Conservation (phyloP, 2,888 invertebrate genomes). For the Acanthococcus lagerstroemiae region DNA sequence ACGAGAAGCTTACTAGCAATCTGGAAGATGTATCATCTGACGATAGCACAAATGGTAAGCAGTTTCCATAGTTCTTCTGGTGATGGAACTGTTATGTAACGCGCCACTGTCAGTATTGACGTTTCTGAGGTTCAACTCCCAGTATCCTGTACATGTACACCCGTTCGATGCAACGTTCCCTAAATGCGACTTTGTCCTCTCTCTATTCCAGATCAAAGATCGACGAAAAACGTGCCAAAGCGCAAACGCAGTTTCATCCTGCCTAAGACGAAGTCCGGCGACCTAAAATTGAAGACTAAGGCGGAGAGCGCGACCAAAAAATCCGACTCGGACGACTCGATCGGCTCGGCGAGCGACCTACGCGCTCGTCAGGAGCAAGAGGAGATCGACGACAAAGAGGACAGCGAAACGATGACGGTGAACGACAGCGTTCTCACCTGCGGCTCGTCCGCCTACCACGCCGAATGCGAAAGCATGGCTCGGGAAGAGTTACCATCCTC, state of each 20-base stretch:
- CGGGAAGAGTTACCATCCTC: conserved; percentile 37
- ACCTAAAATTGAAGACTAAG: not conserved
- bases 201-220: conserved; percentile 1
- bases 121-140: too few relatives aligned
- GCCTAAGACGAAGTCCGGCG: not conserved
- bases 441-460: conserved; percentile 59
- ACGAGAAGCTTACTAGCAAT: conserved; percentile 60
- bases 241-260: conserved; percentile 1
- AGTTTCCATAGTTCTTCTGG: too few relatives aligned
- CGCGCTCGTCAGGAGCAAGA: conserved; percentile 48
- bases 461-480: conserved; percentile 57
- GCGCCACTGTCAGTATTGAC: too few relatives aligned
- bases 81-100: too few relatives aligned
- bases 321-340: conserved; percentile 51
- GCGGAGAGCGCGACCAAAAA: conserved; percentile 2
- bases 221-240: not conserved
- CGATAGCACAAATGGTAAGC: conserved; percentile 42
- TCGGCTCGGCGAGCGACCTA: conserved; percentile 62
- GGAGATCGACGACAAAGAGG: conserved; percentile 42
- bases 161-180: too few relatives aligned
- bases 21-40: conserved; percentile 49
- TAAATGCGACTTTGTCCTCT: too few relatives aligned
- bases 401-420: conserved; percentile 47
- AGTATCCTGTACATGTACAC: too few relatives aligned
- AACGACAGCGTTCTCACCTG: conserved; percentile 57